Conservation (phyloP, 1,140 invertebrate genomes). For the Arion vulgaris region DNA sequence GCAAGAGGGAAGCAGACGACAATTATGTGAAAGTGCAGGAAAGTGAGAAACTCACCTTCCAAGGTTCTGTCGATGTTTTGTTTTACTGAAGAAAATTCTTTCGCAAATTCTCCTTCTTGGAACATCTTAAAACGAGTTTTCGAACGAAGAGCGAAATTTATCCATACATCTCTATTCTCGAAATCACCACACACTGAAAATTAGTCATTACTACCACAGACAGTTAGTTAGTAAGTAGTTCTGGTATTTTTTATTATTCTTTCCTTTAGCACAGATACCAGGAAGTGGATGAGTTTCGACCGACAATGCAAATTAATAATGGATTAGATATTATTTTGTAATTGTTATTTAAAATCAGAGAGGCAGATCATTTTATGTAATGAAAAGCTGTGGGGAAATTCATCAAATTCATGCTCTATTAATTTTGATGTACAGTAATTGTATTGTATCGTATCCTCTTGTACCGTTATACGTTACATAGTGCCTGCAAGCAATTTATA, state of each 20-base stretch:
- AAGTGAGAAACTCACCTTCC: conserved; percentile 79
- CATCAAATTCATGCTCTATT: no score
- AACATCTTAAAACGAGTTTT: conserved; percentile 52
- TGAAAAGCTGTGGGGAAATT: no score
- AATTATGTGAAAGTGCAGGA: neutral
- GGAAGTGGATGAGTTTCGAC: conserved; percentile 10
- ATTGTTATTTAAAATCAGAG: no score
- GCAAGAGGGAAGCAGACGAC: no score
- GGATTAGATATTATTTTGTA: neutral
- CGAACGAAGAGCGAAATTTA: neutral
- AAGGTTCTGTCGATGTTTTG: conserved; percentile 90
- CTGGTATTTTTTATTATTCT: neutral
- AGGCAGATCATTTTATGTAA: no score
- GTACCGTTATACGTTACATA: no score
- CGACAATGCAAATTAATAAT: neutral
- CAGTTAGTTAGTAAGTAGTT: neutral
- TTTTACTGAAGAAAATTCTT: conserved; percentile 90
- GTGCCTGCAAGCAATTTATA: no score
- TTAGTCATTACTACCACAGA: no score
- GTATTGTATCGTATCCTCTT: no score
- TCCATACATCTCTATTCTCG: neutral
- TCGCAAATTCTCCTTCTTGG: conserved; percentile 75
- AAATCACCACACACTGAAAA: neutral
- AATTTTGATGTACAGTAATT: no score
- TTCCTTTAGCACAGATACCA: neutral